These are phyloP conservation scores for Stratiomys singularior DNA, from an alignment of 2,888 invertebrate genomes.

Conservation along the genomic window DNA sequence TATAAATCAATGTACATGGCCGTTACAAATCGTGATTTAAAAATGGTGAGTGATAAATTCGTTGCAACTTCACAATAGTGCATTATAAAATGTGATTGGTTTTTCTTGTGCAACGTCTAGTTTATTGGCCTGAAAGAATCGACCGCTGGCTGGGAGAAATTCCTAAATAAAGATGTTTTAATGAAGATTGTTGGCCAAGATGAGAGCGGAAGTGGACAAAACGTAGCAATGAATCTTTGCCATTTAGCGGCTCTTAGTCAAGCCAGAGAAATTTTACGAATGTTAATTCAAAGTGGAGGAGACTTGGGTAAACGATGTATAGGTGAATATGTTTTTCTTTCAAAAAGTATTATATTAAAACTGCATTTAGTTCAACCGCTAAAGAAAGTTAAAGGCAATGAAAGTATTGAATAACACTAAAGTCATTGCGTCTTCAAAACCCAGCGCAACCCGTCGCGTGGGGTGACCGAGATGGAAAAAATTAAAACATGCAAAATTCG, in stretches of 20 bases:
- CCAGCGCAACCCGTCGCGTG: no score
- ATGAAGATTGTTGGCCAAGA: constrained; percentile 44
- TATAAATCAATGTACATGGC: constrained; percentile 50
- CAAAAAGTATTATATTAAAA: no score
- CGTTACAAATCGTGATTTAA: constrained; percentile 48
- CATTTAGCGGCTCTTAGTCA: constrained; percentile 54
- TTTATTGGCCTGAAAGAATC: constrained; percentile 37
- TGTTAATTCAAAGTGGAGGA: constrained; percentile 52
- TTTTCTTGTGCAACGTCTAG: constrained; percentile 5
- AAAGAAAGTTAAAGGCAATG: no score
- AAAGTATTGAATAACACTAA: no score
- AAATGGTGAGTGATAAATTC: constrained; percentile 44
- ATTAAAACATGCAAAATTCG: no score
- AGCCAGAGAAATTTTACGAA: constrained; percentile 50
- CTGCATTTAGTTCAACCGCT: no score
- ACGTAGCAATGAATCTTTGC: constrained; percentile 52
- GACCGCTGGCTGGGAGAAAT: constrained; percentile 33
- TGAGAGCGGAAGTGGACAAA: constrained; percentile 42
- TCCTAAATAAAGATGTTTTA: constrained; percentile 43
- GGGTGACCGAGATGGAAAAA: no score
- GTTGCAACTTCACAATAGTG: not conserved
- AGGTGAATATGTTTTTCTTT: constrained; percentile 48
- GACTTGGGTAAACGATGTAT: constrained; percentile 53
- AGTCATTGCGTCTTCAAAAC: no score
- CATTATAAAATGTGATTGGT: not conserved